Evolutionary conservation across 2,888 invertebrate species (phyloP), one percentile per base, ranked within the genome.

Genomic region (Asteroscopus sphinx): DNA sequence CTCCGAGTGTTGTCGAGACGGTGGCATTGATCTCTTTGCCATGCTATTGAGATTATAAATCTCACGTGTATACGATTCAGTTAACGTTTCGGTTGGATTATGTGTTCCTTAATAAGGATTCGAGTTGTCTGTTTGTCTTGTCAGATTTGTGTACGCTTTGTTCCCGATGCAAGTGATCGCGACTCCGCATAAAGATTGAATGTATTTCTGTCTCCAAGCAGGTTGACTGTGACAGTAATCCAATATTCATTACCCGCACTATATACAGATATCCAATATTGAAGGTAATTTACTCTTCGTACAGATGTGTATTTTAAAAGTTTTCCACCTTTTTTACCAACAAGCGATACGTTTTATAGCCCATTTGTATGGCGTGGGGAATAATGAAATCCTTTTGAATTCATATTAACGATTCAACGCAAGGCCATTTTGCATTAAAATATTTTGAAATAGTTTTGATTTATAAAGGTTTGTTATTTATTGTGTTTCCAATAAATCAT

Each of bases 11-110:
- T 72, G 79, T 72, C 61, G 73, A 55, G 79, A 68, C 84, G 85
- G 87, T 85, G 81, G 82, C 82, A 83, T 86, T 88, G 85, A 88
- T 87, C 85, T 82, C 77, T 40, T 53, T 59, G 68, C 68, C 60
- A 77, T 72, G 77, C 79, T 75, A 80, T 78, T 83, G 81, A 76
- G 80, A 81, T 83, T 83, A 80, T 83, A 86, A 87, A 84, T 85
- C 80, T 80, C 68, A 67, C 61, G 68, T 54, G 69, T 79, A n/a
- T n/a, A 80, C 72, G 68, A 80, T 80, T 77, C 73, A 73, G 72
- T 76, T 59, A 76, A 68, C 67, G 72, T 69, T 71, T 75, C 30
- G 8, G 30, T 33, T 30, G 63, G 66, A 70, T 73, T 67, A 71
- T 45, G 46, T 42, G 35, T 56, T 64, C 32, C 39, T 71, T 68